Evolutionary conservation across 2,888 invertebrate species (phyloP), one percentile per base, ranked within the genome.

Genomic region (Incurvaria masculella): DNA sequence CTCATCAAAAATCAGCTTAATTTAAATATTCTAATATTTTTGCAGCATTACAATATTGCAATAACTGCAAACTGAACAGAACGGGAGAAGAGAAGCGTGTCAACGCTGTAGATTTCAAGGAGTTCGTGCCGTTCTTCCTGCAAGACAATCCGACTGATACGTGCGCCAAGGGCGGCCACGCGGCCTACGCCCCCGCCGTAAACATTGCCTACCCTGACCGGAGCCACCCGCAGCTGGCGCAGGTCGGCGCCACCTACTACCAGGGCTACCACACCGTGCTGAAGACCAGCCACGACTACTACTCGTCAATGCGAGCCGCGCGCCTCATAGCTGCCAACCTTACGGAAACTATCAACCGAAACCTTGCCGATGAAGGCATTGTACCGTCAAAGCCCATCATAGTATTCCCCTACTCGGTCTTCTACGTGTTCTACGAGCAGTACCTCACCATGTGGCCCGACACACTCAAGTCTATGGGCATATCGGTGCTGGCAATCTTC

Each of bases 391-490:
- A 59, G 1, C 72, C 72, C 0, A 81, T 87, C 21, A 86, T 84
- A 65, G 91, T 93, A 53, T 92, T 92, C 66, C 91, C 92, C 0
- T 93, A 98, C 76, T 96, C 91, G 1, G 86, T 97, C 45, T 97
- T 97, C 78, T 99, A 99, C 68, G 97, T 99, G 21, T 99, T 95
- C 78, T 99, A 99, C 67, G 99, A 99, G 67, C 98, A 99, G 75
- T 99, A 99, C 70, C 78, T 97, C 54, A 94, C 94, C 8, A 95
- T 97, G 85, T 94, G 96, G 88, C 82, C 88, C 0, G 95, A 97
- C 61, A 93, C 96, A 0, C 66, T 94, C 26, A 83, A 87, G 63
- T 94, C 94, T 59, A 82, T 99, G 71, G 87, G 88, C 17, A 87
- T 96, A 48, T 97, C 97, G 16, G 79, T 97, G 50, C 72, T 86